Evolutionary conservation across 64 coral and sea anemone genomes (phyloP).

Genomic region (Montipora sp.): DNA sequence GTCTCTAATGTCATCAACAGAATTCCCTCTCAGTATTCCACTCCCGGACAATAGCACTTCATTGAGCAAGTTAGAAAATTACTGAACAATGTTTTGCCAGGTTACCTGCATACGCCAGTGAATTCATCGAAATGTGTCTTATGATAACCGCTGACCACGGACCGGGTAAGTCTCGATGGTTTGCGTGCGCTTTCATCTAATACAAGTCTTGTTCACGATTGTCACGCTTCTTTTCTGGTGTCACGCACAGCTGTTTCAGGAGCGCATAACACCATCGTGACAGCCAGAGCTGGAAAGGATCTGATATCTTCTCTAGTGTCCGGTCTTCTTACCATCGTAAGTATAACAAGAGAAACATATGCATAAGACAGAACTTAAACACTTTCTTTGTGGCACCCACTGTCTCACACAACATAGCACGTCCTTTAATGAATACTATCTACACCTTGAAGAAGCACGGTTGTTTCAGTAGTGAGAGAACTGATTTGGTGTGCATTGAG

Average conservation of each 20-base stretch:
- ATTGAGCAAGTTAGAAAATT: neutral
- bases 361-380: no score
- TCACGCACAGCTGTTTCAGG: constrained; percentile 91
- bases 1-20: no score
- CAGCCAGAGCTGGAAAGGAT: constrained; percentile 98
- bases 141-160: constrained; percentile 99
- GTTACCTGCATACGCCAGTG: constrained; percentile 82
- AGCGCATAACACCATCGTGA: constrained; percentile 98
- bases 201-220: neutral
- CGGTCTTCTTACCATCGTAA: constrained; percentile 97
- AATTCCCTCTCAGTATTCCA: no score
- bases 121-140: constrained; percentile 99
- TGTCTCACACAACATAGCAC: no score
- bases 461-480: no score
- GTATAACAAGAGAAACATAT: constrained; percentile 6
- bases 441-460: no score
- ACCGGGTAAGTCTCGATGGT: constrained; percentile 66
- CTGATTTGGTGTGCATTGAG: no score
- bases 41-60: no score
- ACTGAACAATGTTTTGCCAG: constrained; percentile 10
- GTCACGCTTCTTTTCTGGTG: constrained; percentile 4
- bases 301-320: constrained; percentile 93
- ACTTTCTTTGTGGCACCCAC: no score
- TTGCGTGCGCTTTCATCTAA: no score
- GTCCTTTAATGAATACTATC: no score